These are phyloP conservation scores for Dryobotodes eremita DNA, from an alignment of 2,888 invertebrate genomes.

Conservation along the genomic window DNA sequence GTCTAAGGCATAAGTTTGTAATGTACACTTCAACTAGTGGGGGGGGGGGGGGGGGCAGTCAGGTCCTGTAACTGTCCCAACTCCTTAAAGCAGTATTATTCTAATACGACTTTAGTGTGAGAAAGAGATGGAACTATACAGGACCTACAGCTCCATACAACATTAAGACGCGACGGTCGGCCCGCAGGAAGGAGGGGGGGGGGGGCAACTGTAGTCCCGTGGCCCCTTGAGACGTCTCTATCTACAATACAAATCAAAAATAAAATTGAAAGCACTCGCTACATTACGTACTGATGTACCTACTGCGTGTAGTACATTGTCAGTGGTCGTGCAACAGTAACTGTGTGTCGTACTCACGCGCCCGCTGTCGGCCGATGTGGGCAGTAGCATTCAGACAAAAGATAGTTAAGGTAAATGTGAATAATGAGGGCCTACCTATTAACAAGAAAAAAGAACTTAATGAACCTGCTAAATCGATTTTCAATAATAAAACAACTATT, in stretches of 20 bases:
- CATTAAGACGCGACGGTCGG: no score
- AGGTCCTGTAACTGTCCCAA: neutral
- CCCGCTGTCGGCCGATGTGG: conserved; percentile 70
- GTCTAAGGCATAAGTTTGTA: neutral
- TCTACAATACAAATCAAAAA: no score
- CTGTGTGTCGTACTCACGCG: conserved; percentile 73
- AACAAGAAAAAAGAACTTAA: no score
- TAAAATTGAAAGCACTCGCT: no score
- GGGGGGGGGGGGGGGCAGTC: neutral
- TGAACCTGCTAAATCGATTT: no score
- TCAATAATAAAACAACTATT: no score
- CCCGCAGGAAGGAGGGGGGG: no score
- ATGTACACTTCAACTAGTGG: neutral
- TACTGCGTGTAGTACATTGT: conserved; percentile 1
- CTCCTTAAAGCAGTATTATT: neutral
- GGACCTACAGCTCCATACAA: neutral
- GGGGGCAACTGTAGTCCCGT: neutral
- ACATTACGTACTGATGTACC: neutral
- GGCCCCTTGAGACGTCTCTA: neutral
- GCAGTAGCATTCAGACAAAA: conserved; percentile 69
- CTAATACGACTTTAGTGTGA: neutral
- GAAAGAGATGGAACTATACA: no score
- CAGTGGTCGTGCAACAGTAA: conserved; percentile 43
- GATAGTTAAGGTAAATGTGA: no score
- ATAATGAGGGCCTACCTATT: no score